Percentiles rank a stretch among this genome's conserved stretches.
Evolutionary conservation across 2,797 vertebrate genomes (phyloP).

Genomic region (Takifugu ocellatus): DNA sequence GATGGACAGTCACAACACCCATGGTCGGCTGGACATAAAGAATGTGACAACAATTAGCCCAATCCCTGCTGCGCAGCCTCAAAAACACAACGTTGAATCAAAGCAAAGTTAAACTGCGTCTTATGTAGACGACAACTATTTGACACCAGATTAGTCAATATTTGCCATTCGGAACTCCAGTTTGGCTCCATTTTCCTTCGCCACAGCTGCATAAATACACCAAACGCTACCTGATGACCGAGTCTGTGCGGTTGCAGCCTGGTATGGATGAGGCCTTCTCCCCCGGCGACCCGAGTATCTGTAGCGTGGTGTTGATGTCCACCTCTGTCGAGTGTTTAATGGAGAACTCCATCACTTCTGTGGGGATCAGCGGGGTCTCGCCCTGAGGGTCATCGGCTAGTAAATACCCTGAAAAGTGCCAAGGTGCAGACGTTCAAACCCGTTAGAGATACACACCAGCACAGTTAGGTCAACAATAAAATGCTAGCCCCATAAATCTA

Average conservation of each 20-base stretch:
- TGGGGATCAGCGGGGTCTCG: slow-evolving; percentile 95
- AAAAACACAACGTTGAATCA: no score
- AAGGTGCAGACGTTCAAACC: no score
- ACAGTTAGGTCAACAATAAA: not conserved
- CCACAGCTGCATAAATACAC: not conserved
- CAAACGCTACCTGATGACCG: slow-evolving; percentile 88
- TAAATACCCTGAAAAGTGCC: slow-evolving; percentile 72
- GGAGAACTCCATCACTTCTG: slow-evolving; percentile 99
- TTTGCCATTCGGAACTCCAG: not conserved
- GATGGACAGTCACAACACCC: slow-evolving; percentile 14
- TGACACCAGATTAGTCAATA: not conserved
- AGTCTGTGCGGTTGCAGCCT: slow-evolving; percentile 97
- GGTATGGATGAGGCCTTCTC: slow-evolving; percentile 98
- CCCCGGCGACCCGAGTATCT: slow-evolving; percentile 96
- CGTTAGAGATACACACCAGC: no score
- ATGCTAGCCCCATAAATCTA: not conserved
- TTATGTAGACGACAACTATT: no score
- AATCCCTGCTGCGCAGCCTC: no score
- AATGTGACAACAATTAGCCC: not conserved
- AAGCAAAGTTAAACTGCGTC: no score
- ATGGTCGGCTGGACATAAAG: slow-evolving; percentile 12
- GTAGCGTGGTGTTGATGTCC: slow-evolving; percentile 98
- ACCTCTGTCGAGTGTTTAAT: slow-evolving; percentile 97
- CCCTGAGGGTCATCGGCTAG: slow-evolving; percentile 98
- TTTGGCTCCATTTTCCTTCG: not conserved